A percentile compares a stretch with the other conserved stretches of the same genome.
Conservation (phyloP, 2,797 vertebrate species). For the Leptodactylus fallax region DNA sequence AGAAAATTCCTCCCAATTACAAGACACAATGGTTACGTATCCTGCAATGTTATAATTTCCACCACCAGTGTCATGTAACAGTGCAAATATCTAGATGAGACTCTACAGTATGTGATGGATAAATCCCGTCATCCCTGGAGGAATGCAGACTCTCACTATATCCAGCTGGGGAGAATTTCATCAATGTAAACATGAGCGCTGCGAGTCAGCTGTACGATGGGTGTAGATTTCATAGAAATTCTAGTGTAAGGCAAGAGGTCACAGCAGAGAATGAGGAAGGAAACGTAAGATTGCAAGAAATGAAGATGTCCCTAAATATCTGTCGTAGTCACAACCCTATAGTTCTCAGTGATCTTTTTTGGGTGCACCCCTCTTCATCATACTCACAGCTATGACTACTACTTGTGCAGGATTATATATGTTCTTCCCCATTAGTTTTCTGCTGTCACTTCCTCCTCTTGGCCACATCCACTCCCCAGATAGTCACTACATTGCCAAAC, state of each 20-base stretch:
- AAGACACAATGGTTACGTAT: not conserved
- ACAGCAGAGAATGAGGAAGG: conserved; percentile 32
- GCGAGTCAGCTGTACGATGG: not conserved
- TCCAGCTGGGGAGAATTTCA: conserved; percentile 13
- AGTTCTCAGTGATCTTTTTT: not conserved
- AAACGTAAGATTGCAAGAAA: not conserved
- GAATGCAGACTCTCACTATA: conserved; percentile 3
- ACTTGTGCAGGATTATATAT: not conserved
- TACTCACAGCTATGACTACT: not conserved
- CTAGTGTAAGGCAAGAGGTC: conserved; percentile 14
- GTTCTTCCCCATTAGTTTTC: not conserved
- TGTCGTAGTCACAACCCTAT: not conserved
- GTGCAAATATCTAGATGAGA: not conserved
- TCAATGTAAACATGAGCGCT: not conserved
- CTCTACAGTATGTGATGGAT: not conserved
- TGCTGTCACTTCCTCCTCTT: not conserved
- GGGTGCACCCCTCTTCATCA: not conserved
- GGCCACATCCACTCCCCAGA: not conserved
- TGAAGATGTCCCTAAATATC: not conserved
- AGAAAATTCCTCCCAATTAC: not conserved
- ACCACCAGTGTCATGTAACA: not conserved
- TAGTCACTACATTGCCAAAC: not conserved
- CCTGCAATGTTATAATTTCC: too few species aligned
- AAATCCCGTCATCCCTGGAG: not conserved
- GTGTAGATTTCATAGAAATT: not conserved